These are phyloP conservation scores for Heliocidaris erythrogramma DNA, from an alignment of 35 echinoderm and acorn worm species.

Conservation along the genomic window DNA sequence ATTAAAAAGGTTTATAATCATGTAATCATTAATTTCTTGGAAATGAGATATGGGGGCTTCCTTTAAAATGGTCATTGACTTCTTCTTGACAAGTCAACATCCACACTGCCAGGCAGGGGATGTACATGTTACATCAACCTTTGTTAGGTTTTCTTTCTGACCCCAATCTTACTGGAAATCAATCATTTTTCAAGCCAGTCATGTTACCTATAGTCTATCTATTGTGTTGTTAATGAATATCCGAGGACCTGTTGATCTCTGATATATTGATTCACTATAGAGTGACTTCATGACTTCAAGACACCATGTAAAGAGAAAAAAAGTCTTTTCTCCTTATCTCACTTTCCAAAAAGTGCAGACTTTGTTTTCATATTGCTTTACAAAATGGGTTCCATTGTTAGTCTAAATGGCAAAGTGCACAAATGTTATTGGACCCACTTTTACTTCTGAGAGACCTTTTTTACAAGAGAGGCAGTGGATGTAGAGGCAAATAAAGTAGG, in stretches of 20 bases:
- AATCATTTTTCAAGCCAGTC: neutral
- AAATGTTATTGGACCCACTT: conserved; percentile 27
- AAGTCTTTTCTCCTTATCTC: neutral
- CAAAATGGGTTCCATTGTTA: conserved; percentile 32
- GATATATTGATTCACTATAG: neutral
- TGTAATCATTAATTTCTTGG: neutral
- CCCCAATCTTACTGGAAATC: neutral
- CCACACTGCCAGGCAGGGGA: neutral
- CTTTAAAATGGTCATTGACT: conserved; percentile 4
- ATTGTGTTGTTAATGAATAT: neutral
- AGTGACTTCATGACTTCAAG: conserved; percentile 25
- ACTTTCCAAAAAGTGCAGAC: conserved; percentile 30
- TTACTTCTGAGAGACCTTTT: neutral
- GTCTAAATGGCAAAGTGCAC: neutral
- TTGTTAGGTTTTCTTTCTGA: neutral
- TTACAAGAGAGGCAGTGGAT: neutral
- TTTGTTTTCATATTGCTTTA: conserved; percentile 12
- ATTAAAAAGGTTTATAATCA: neutral
- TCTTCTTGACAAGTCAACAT: neutral
- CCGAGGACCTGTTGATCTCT: neutral
- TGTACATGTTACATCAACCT: conserved; percentile 30
- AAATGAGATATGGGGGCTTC: neutral
- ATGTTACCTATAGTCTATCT: neutral
- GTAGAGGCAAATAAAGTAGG: neutral
- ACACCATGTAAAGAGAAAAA: neutral